Evolutionary conservation across 2,797 vertebrate species (phyloP).

Genomic region (Menidia menidia): DNA sequence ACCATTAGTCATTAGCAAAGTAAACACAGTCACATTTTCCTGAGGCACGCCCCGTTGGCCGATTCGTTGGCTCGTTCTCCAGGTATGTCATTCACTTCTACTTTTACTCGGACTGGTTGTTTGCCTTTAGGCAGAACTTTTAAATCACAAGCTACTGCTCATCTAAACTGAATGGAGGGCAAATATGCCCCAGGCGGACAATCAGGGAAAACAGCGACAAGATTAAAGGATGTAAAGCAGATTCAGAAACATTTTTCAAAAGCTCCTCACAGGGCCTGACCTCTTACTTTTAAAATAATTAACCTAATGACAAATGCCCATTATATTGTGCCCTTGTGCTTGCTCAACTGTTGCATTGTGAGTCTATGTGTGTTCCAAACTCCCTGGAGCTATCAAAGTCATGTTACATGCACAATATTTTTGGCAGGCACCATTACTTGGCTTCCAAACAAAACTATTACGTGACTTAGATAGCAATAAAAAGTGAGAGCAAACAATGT

Average conservation of each 20-base stretch:
- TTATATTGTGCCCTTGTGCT: neutral
- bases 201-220: neutral
- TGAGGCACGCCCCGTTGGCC: slow-evolving; percentile 63
- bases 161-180: neutral
- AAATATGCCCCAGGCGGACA: neutral
- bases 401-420: slow-evolving; percentile 25
- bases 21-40: slow-evolving; percentile 68
- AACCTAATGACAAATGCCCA: neutral
- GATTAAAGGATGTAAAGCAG: neutral
- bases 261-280: neutral
- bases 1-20: slow-evolving; percentile 72
- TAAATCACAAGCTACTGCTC: neutral
- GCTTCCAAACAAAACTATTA: slow-evolving; percentile 34
- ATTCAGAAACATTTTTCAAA: neutral
- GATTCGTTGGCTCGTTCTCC: slow-evolving; percentile 51
- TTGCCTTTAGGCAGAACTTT: neutral
- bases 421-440: slow-evolving; percentile 35
- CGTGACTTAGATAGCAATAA: slow-evolving; percentile 49
- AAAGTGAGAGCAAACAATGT: slow-evolving; percentile 27
- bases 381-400: slow-evolving; percentile 32
- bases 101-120: slow-evolving; percentile 17
- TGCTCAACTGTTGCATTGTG: slow-evolving; percentile 1
- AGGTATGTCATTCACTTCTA: slow-evolving; percentile 49
- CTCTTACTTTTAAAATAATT: slow-evolving; percentile 2
- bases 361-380: slow-evolving; percentile 21